Conservation (phyloP, 2,888 invertebrate species). For the Andrena marginata region DNA sequence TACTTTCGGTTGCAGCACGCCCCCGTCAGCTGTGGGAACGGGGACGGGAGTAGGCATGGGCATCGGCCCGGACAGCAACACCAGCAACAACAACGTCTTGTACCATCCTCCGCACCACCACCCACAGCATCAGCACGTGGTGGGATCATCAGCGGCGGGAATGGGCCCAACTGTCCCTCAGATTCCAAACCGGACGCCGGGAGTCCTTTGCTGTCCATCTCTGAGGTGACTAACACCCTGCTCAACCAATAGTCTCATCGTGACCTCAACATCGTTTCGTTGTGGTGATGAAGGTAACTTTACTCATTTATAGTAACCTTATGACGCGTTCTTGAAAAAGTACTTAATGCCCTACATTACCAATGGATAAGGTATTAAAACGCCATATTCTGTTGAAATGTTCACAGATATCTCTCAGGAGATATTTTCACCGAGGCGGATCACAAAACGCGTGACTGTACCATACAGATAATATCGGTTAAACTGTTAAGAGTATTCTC, state of each 20-base stretch:
- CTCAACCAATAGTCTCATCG: constrained; percentile 87
- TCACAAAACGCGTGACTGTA: constrained; percentile 73
- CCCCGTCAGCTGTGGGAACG: constrained; percentile 82
- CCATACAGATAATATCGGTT: constrained; percentile 77
- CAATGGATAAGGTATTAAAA: neutral
- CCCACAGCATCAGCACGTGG: constrained; percentile 79
- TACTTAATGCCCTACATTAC: neutral
- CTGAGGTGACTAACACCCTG: constrained; percentile 92
- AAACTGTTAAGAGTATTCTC: constrained; percentile 72
- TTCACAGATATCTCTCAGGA: constrained; percentile 64
- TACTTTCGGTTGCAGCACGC: constrained; percentile 84
- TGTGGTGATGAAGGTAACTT: constrained; percentile 71
- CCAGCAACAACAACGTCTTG: constrained; percentile 78
- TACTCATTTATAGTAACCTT: neutral
- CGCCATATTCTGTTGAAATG: neutral
- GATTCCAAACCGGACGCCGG: constrained; percentile 86
- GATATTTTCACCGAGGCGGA: constrained; percentile 57
- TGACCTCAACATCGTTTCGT: constrained; percentile 71
- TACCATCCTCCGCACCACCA: constrained; percentile 81
- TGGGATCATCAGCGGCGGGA: constrained; percentile 79
- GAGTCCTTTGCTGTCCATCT: constrained; percentile 91
- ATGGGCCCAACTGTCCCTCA: constrained; percentile 85
- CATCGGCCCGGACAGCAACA: constrained; percentile 76
- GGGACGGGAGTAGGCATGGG: constrained; percentile 74
- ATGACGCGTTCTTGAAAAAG: neutral